These are phyloP conservation scores for Euleptes europaea DNA, from an alignment of 2,113 vertebrate species.

Conservation along the genomic window DNA sequence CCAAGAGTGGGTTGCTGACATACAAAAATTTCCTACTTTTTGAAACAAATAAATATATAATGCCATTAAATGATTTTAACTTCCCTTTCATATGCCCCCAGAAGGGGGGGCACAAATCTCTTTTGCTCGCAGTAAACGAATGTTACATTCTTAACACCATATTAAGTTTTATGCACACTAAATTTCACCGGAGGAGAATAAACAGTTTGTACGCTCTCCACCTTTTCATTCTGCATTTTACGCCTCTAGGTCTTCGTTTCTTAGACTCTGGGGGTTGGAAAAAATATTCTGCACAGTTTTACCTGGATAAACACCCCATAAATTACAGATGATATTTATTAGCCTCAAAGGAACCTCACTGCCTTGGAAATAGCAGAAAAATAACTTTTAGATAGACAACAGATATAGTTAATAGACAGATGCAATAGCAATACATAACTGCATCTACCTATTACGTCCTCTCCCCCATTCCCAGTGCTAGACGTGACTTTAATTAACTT, in stretches of 20 bases:
- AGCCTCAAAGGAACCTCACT: slow-evolving; percentile 52
- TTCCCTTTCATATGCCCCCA: slow-evolving; percentile 22
- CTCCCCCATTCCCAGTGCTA: slow-evolving; percentile 14
- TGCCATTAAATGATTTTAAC: slow-evolving; percentile 49
- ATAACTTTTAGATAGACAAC: slow-evolving; percentile 52
- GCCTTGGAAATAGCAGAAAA: slow-evolving; percentile 44
- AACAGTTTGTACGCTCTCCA: slow-evolving; percentile 59
- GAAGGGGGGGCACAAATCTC: not conserved
- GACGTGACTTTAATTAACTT: slow-evolving; percentile 69
- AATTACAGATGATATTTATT: slow-evolving; percentile 67
- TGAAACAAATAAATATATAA: not conserved
- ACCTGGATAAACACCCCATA: slow-evolving; percentile 70
- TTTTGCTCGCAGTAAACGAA: slow-evolving; percentile 26
- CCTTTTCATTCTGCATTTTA: slow-evolving; percentile 69
- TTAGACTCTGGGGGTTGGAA: slow-evolving; percentile 49
- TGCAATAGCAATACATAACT: slow-evolving; percentile 9
- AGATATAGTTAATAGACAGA: slow-evolving; percentile 67
- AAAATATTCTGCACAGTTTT: slow-evolving; percentile 64
- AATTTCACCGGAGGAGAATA: slow-evolving; percentile 66
- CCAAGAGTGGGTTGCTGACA: not conserved
- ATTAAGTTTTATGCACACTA: slow-evolving; percentile 64
- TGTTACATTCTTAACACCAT: slow-evolving; percentile 27
- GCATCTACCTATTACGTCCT: not conserved
- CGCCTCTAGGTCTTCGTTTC: slow-evolving; percentile 50
- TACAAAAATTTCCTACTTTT: not conserved